Base-by-base conservation (phyloP, 2,888 invertebrate genomes). In the Chrysina gloriosa region DNA sequence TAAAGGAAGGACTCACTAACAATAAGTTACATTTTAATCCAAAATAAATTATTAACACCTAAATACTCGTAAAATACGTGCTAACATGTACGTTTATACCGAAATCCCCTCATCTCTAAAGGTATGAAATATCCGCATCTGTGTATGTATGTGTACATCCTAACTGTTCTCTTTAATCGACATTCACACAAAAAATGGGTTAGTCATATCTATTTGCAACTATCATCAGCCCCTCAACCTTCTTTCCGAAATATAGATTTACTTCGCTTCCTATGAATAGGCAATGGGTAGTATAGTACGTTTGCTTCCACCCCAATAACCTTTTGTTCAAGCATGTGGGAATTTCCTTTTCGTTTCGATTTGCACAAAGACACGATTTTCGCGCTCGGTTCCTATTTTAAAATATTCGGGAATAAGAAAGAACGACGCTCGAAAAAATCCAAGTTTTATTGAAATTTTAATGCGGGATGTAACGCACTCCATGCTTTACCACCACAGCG, bases 161-260 rank as follows among this genome's bases (percentile, higher is more conserved):
- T 34, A 47, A 47, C 47, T 11, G 63, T 63, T n/a, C 21, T 6
- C 16, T 11, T 47, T 5, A n/a, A 19, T 7, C 7, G 31, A 39
- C 3, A 45, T 67, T 67, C 58, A 36, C 68, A 64, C 47, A 54
- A 47, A 68, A 52, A 68, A 63, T 68, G 64, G 68, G 64, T 68
- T 64, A 45, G 29, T 14, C 27, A 34, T 54, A 54, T 54, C 67
- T 31, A 56, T 54, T 56, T 45, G 65, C 65, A 47, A 34, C 52
- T 58, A 42, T 58, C 58, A 16, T 4, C 58, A 14, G 27, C 25
- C 25, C 16, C 14, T 23, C 6, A n/a, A 14, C 56, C 36, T 47
- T 54, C 45, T 56, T 56, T 21, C 65, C 54, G 47, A 66, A 66
- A 56, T 56, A 66, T 66, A 66, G 58, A 66, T 66, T 58, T 66